Evolutionary conservation across 2,113 vertebrate genomes (phyloP), one percentile per base, ranked within the genome.

Genomic region (Ardeotis arabs): DNA sequence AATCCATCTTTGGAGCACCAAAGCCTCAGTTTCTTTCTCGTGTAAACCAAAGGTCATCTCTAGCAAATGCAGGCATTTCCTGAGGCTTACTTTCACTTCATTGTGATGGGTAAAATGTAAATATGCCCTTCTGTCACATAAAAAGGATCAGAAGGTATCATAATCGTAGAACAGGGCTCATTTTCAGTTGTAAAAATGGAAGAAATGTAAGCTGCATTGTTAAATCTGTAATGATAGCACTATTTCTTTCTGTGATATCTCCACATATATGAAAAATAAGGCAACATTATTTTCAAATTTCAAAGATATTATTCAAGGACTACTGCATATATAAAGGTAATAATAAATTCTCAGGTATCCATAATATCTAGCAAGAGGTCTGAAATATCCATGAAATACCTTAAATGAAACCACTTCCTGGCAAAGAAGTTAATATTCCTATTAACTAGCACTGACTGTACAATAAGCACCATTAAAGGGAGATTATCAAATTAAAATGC

Each of bases 401-500:
- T 84, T 72, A 72, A 22, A 64, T 37, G 39, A 90, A 95, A 89
- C 35, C 0, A 1, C 28, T 84, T 78, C 35, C 73, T 87, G 80
- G 73, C 69, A 69, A 79, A 70, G 39, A 92, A 82, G 47, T 44
- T 68, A 96, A 64, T 78, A 59, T n/a, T 85, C 49, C 37, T 91
- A 53, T 91, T 95, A 92, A 90, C 68, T 66, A 84, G 45, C 49
- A 92, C 37, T 73, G 53, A 81, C 58, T 83, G 45, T 69, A 95
- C 39, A 84, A 76, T 69, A 68, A 78, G 63, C 37, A 74, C 37
- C 66, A 79, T 82, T 78, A 93, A 76, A 95, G 28, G 20, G 22
- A 91, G 28, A 92, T 89, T 83, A 93, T 68, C 13, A 89, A 91
- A 82, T 87, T 89, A 92, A 96, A 97, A 91, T 45, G 60, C 73